Evolutionary conservation across 2,113 vertebrate genomes (phyloP).

Genomic region (Synchiropus splendidus): DNA sequence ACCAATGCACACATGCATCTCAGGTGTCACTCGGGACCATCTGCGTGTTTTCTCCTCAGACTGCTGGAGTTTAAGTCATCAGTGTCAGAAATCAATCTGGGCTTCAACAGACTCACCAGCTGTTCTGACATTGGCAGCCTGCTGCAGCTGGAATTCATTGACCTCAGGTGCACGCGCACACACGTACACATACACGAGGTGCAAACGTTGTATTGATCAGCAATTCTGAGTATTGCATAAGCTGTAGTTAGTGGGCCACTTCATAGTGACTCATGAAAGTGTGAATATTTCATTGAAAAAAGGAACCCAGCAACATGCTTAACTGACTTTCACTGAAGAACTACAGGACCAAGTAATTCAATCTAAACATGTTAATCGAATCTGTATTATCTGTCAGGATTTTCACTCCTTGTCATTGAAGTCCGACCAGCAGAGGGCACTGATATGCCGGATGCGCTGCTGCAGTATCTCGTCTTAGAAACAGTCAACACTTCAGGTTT

Average conservation of each 20-base stretch:
- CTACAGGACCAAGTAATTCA: too few species aligned
- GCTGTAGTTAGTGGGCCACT: background rate
- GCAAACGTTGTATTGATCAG: background rate
- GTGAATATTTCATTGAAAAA: too few species aligned
- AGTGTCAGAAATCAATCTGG: constrained; percentile 75
- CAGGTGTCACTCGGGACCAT: background rate
- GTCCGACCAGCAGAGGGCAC: too few species aligned
- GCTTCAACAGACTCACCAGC: constrained; percentile 82
- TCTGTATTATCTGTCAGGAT: too few species aligned
- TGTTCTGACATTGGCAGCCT: constrained; percentile 73
- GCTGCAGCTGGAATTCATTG: constrained; percentile 76
- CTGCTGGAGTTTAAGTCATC: constrained; percentile 75
- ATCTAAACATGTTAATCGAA: too few species aligned
- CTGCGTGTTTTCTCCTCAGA: constrained; percentile 53
- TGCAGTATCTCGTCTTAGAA: too few species aligned
- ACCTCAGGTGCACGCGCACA: constrained; percentile 73
- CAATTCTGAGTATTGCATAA: background rate
- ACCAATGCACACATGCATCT: too few species aligned
- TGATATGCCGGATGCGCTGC: too few species aligned
- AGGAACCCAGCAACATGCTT: too few species aligned
- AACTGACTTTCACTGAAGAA: too few species aligned
- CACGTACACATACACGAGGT: background rate
- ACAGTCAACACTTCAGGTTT: too few species aligned
- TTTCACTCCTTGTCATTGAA: too few species aligned
- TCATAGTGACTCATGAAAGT: background rate